A percentile compares a stretch with the other conserved stretches of the same genome.
phyloP scores from a whole-genome alignment of 2,113 vertebrate genomes.

The Gallinago paraguaiae region DNA sequence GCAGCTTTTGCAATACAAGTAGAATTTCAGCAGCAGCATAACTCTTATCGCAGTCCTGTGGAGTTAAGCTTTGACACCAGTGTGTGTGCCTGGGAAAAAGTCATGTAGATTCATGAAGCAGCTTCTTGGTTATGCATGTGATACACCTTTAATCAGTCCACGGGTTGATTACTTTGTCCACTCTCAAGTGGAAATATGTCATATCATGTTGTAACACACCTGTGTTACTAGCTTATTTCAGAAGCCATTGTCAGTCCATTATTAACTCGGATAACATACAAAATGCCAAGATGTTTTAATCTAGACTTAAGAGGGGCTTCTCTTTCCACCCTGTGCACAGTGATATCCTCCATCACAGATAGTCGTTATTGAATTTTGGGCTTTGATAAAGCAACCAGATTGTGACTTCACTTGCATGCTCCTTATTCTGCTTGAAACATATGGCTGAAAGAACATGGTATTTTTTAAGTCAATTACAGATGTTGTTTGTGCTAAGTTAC shows the following conservation, averaged over 20 bases:
- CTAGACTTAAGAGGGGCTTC: background rate
- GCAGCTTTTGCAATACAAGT: background rate
- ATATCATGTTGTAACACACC: rapidly evolving
- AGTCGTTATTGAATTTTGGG: background rate
- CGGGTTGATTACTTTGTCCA: background rate
- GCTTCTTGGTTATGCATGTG: background rate
- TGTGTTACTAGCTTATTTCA: background rate
- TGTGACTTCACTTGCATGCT: background rate
- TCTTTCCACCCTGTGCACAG: background rate
- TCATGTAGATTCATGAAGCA: background rate
- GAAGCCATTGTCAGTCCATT: background rate
- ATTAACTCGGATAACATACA: background rate
- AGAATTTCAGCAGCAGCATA: background rate
- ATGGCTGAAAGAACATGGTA: background rate
- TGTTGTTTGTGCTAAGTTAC: background rate
- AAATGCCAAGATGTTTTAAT: background rate
- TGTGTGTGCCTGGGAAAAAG: background rate
- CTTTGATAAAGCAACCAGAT: background rate
- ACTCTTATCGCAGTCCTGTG: background rate
- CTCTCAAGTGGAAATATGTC: background rate
- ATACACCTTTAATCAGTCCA: background rate
- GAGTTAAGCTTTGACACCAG: background rate
- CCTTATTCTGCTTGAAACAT: background rate
- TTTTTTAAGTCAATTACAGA: background rate
- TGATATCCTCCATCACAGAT: background rate